phyloP scores from a whole-genome alignment of 2,113 vertebrate species.

The Phoenicopterus ruber region DNA sequence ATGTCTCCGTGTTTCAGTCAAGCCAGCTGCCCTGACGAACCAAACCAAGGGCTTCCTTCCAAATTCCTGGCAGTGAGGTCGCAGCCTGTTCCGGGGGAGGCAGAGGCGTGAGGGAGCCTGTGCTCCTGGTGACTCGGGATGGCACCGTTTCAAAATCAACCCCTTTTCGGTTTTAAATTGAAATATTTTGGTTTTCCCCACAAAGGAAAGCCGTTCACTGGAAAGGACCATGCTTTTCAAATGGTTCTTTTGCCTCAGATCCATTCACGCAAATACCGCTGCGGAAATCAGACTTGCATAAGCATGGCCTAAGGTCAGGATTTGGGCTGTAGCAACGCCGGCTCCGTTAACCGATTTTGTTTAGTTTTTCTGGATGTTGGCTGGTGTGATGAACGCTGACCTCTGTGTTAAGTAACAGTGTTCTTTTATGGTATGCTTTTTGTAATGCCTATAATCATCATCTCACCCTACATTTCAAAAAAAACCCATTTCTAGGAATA shows the following conservation, averaged over 20 bases:
- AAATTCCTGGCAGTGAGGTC: neutral
- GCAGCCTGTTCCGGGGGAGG: rapidly evolving
- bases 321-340: neutral
- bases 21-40: neutral
- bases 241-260: neutral
- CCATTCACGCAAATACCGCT: neutral
- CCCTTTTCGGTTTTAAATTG: neutral
- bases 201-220: neutral
- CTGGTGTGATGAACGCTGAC: neutral
- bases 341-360: neutral
- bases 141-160: neutral
- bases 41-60: neutral
- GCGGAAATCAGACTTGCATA: neutral
- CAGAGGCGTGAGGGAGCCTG: too few species aligned
- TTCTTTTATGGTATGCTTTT: neutral
- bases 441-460: neutral
- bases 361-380: neutral
- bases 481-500: neutral
- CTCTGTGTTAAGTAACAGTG: too few species aligned
- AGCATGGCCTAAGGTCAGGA: too few species aligned
- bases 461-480: neutral
- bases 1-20: neutral
- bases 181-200: neutral
- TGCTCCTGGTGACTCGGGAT: neutral
- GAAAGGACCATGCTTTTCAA: neutral